Base-by-base conservation (phyloP, 2,113 vertebrate species). In the Heterotilapia buettikoferi region DNA sequence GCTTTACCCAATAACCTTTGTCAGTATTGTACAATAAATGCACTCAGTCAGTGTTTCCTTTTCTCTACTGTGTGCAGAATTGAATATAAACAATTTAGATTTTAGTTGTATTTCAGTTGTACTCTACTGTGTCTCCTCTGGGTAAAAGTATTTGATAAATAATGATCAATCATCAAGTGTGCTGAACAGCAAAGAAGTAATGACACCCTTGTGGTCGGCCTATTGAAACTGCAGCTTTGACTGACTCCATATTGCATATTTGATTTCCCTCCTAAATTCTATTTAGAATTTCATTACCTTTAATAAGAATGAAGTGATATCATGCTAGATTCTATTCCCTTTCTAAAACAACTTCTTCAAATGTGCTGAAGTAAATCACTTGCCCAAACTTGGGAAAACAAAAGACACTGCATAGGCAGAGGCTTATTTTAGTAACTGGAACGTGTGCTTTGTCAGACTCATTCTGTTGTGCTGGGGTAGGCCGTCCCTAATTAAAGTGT, bases 401-500 rank as follows among this genome's bases (percentile, higher is more conserved):
- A 93, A 88, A 89, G 81, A 76, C 85, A 54, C 45, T 71, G 82
- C 90, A 88, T 83, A 87, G 83, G 83, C 92, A 90, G 88, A 88
- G 87, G 85, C 92, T 95, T 94, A 92, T 94, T 94, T 95, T 89
- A 94, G 94, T 83, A 86, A 84, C 83, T 87, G 86, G 90, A 93
- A 87, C 9, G 54, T 88, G 80, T 91, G 92, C 89, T 95, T 94
- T 92, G 92, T 95, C 95, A 92, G 91, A 87, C 88, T 92, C 90
- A 90, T 92, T 93, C 87, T 92, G 94, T 89, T 89, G 90, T 87
- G 95, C 94, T 90, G 88, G 93, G 90, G 85, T 87, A 89, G 92
- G 92, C 92, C 45, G 33, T 93, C 90, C 90, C 94, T 96, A 94
- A 97, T 97, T 97, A 96, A 95, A 96, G 93, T 90, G 96, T 96